Base-by-base conservation (phyloP, 2,797 vertebrate genomes). In the Sandelia bainsii region DNA sequence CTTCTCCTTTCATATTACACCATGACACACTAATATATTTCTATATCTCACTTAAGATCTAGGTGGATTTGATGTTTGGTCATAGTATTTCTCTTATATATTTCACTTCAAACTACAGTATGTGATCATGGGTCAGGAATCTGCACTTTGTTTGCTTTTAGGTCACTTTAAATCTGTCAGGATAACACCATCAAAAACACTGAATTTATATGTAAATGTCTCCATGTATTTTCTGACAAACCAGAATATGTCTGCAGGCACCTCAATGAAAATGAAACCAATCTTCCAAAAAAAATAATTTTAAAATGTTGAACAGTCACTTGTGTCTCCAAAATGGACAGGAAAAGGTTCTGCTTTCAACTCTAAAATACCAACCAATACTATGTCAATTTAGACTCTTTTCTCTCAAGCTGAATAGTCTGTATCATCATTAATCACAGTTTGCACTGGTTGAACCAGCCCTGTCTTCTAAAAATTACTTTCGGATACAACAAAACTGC, bases 131-230 rank as follows among this genome's bases (percentile, higher is more conserved):
- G 57, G 58, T 54, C 32, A 17, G 20, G 25, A 22, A 25, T 23
- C 40, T 69, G 27, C 10, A 22, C 20, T 46, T 52, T 44, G 29
- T 13, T n/a, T 40, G 5, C 13, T 23, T 44, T 7, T 44, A 1
- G 45, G n/a, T 37, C 12, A 42, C 19, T 37, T 27, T n/a, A 40
- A 56, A 13, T 69, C 22, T 29, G 46, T 58, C 10, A 46, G 9
- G 10, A 37, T 39, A 37, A 44, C 19, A 23, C 13, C 1, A 34
- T 45, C 10, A 64, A n/a, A 51, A 57, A 42, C 13, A 19, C 59
- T 17, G 65, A n/a, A 77, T 77, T 46, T 70, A 53, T 51, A 76
- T 73, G 69, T 45, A 67, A 71, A 80, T 69, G 6, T 70, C 8
- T 17, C 13, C 10, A 5, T n/a, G 27, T 46, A 45, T 52, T 22